These are phyloP conservation scores for Theonella swinhoei DNA, from an alignment of 37 sponge, comb jelly and placozoan genomes.

Conservation along the genomic window DNA sequence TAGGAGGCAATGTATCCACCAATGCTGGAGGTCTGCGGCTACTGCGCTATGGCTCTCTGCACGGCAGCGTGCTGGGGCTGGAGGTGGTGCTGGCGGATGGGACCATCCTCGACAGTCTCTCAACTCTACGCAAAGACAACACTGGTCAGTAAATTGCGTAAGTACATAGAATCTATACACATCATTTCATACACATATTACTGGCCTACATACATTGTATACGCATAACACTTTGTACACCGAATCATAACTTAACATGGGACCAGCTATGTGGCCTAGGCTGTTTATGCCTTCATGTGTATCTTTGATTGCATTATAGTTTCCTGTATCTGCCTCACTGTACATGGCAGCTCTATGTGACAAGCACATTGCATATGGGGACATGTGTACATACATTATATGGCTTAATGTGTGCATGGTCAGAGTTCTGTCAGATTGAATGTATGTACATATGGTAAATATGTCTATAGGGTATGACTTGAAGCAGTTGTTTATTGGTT, in stretches of 20 bases:
- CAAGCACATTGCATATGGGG: too few species aligned
- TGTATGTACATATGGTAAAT: too few species aligned
- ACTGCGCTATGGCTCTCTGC: constrained; percentile 93
- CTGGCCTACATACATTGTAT: too few species aligned
- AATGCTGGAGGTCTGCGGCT: constrained; percentile 96
- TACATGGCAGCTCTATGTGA: too few species aligned
- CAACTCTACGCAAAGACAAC: constrained; percentile 93
- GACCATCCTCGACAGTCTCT: constrained; percentile 73
- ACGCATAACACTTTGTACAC: too few species aligned
- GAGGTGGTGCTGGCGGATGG: constrained; percentile 91
- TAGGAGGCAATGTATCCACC: constrained; percentile 96
- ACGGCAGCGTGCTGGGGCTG: constrained; percentile 88
- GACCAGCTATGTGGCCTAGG: neutral
- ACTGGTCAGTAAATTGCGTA: constrained; percentile 80
- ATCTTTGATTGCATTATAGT: too few species aligned
- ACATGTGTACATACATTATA: too few species aligned
- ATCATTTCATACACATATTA: too few species aligned
- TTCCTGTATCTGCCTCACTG: too few species aligned
- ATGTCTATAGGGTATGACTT: constrained; percentile 83
- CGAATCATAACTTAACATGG: neutral
- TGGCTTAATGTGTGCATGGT: too few species aligned
- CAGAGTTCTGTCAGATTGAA: too few species aligned
- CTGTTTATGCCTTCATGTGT: neutral
- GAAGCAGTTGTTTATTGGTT: constrained; percentile 98
- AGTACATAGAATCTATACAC: neutral